A percentile compares a stretch with the other conserved stretches of the same genome.
These are phyloP conservation scores for Drosophila pandora DNA, from an alignment of 1,140 invertebrate species.

Conservation along the genomic window DNA sequence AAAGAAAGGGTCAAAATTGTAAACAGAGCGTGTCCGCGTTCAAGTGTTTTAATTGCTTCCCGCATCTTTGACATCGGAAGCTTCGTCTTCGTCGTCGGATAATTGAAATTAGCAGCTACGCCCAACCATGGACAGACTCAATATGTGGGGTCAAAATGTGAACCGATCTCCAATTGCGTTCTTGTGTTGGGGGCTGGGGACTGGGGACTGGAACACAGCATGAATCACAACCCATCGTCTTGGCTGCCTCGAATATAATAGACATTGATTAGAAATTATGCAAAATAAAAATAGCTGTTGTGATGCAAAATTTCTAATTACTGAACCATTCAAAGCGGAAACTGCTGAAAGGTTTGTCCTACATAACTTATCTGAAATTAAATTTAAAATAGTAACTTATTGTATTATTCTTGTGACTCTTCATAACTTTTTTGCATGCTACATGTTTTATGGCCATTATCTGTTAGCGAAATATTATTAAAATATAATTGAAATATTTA, in stretches of 20 bases:
- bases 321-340: slow-evolving; percentile 5
- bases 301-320: slow-evolving; percentile 57
- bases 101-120: slow-evolving; percentile 77
- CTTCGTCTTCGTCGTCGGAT: slow-evolving; percentile 38
- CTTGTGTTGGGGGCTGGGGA: not conserved
- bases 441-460: no score
- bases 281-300: slow-evolving; percentile 58
- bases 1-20: slow-evolving; percentile 42
- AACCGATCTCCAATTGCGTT: slow-evolving; percentile 70
- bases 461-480: no score
- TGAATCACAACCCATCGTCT: slow-evolving; percentile 35
- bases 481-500: no score
- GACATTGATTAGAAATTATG: slow-evolving; percentile 66
- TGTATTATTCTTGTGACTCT: no score
- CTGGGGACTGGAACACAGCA: not conserved
- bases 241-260: slow-evolving; percentile 38
- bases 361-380: not conserved
- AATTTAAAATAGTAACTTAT: no score
- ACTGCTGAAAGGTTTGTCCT: slow-evolving; percentile 4
- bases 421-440: no score
- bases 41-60: slow-evolving; percentile 74
- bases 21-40: slow-evolving; percentile 57
- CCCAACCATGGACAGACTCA: slow-evolving; percentile 58
- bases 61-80: slow-evolving; percentile 78
- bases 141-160: slow-evolving; percentile 70